These are phyloP conservation scores for Syrphus vitripennis DNA, from an alignment of 2,888 invertebrate genomes.

Conservation along the genomic window DNA sequence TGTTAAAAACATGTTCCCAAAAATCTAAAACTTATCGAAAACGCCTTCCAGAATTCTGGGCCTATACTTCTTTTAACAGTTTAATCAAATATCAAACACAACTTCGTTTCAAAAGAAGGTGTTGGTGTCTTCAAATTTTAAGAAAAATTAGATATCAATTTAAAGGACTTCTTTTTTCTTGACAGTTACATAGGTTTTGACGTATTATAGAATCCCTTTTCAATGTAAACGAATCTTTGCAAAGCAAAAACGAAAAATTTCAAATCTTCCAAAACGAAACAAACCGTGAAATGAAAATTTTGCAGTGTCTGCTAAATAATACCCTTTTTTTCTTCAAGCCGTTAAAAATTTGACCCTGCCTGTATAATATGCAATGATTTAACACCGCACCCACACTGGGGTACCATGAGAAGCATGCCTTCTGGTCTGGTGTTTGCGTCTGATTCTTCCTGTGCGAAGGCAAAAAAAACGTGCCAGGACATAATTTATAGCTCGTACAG, in stretches of 20 bases:
- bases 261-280: background rate
- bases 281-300: background rate
- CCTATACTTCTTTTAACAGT: no score
- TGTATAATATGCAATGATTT: background rate
- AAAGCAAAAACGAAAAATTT: background rate
- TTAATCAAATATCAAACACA: no score
- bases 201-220: background rate
- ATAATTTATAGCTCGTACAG: slow-evolving; percentile 61
- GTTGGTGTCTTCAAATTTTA: no score
- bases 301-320: background rate
- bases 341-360: background rate
- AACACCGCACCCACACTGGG: background rate
- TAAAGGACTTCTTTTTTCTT: background rate
- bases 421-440: slow-evolving; percentile 42
- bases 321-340: background rate
- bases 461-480: slow-evolving; percentile 41
- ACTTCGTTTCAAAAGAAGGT: no score
- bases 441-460: slow-evolving; percentile 29
- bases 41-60: no score
- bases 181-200: background rate
- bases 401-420: background rate
- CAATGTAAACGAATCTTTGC: background rate
- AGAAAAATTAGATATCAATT: background rate
- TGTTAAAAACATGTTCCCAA: no score
- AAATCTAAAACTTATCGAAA: no score